Conservation (phyloP, 1,140 invertebrate species). For the Glomeris maerens region DNA sequence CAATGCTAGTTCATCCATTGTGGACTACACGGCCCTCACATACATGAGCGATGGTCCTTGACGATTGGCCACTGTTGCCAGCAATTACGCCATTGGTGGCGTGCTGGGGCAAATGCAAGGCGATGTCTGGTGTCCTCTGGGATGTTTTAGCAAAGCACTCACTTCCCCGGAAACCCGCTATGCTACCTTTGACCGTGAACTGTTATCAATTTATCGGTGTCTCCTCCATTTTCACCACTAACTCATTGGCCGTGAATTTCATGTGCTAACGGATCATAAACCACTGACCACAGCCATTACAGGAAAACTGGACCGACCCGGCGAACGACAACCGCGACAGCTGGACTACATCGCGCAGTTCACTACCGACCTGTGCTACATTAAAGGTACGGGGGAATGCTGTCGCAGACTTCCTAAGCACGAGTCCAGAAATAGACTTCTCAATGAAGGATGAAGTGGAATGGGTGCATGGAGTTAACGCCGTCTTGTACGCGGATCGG, state of each 20-base stretch:
- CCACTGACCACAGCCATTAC: background rate
- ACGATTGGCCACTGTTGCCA: background rate
- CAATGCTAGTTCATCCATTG: constrained; percentile 3
- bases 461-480: no score
- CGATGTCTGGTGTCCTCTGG: background rate
- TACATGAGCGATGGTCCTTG: background rate
- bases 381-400: no score
- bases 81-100: background rate
- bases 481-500: no score
- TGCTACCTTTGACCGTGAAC: background rate
- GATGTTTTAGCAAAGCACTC: constrained; percentile 7
- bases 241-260: background rate
- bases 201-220: background rate
- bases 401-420: no score
- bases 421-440: no score
- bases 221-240: background rate
- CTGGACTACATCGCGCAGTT: background rate
- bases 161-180: background rate
- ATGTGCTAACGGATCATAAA: background rate
- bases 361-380: no score
- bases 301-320: background rate
- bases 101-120: background rate
- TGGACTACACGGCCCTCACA: background rate
- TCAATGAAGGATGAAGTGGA: no score
- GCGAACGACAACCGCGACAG: background rate